Base-by-base conservation (phyloP, 1,140 invertebrate species). In the Listronotus oregonensis region DNA sequence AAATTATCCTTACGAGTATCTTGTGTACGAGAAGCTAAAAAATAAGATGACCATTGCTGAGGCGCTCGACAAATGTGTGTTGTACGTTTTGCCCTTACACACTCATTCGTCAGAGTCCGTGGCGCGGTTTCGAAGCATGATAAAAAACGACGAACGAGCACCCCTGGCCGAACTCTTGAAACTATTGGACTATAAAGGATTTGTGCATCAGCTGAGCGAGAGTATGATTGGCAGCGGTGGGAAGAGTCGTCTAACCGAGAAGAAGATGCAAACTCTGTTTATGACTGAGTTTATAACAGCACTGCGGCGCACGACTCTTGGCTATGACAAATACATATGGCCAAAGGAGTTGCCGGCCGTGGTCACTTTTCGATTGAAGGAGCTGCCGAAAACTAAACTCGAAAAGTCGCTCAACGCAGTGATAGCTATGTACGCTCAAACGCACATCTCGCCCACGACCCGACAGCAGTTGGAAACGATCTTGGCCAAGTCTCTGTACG, bases 1-100 rank as follows among this genome's bases (percentile, higher is more conserved):
- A 39, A 39, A 39, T 39, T 39, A 39, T 39, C 37, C 37, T 39
- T 39, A 39, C 37, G 37, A 39, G 37, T 39, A 39, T 39, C 37
- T 6, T 39, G 37, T 39, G 37, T 39, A 39, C 37, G 37, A 39
- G 37, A 39, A 39, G 37, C 37, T 39, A 39, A 39, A 39, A 39
- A 39, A 39, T 39, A 39, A 39, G 37, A 39, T 39, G 37, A 39
- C 37, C 37, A 39, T 39, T 39, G 37, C 37, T 39, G 37, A 39
- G 37, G 37, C 37, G 37, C 37, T 39, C 37, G 37, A 39, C 37
- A 39, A 39, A 39, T 39, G 37, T 39, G 37, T 39, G 37, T 39
- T 39, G 37, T 39, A 39, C 37, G 37, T 39, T 39, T 39, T 39
- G 37, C 37, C 37, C 37, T 39, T 39, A 39, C 37, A 39, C 37